Conservation (phyloP, 2,797 vertebrate species). For the Sebastes iracundus region DNA sequence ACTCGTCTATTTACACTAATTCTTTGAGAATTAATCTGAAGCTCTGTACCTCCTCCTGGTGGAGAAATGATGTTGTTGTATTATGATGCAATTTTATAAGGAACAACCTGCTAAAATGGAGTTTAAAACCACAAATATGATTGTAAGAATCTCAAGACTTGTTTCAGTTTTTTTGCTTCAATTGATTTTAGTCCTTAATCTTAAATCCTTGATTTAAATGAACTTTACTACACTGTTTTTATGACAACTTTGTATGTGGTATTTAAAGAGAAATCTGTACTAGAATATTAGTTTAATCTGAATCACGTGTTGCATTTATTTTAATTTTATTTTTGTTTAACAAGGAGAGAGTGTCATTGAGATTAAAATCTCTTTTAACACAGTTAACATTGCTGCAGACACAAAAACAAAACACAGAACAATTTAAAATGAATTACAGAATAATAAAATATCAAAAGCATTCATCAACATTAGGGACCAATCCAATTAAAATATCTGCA, state of each 20-base stretch:
- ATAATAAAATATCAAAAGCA: too few species aligned
- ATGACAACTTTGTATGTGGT: background rate
- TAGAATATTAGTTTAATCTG: background rate
- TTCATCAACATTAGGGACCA: too few species aligned
- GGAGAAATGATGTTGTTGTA: background rate
- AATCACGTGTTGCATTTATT: too few species aligned
- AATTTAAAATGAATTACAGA: too few species aligned
- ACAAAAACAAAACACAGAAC: too few species aligned
- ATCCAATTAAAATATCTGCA: too few species aligned
- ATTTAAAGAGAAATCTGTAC: background rate
- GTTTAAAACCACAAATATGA: background rate
- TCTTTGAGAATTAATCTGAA: background rate
- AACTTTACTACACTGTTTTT: background rate
- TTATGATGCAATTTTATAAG: background rate
- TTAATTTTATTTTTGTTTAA: too few species aligned
- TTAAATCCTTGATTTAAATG: background rate
- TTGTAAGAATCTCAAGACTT: background rate
- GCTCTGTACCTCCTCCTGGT: constrained; percentile 36
- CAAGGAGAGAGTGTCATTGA: too few species aligned
- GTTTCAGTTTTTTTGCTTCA: background rate
- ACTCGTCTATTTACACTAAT: background rate
- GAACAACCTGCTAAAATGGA: background rate
- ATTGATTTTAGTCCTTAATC: background rate
- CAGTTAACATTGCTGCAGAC: too few species aligned
- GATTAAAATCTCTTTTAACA: too few species aligned